Conservation (phyloP, 30 jellyfish, hydroid and myxozoan species). For the Haliclystus octoradiatus region DNA sequence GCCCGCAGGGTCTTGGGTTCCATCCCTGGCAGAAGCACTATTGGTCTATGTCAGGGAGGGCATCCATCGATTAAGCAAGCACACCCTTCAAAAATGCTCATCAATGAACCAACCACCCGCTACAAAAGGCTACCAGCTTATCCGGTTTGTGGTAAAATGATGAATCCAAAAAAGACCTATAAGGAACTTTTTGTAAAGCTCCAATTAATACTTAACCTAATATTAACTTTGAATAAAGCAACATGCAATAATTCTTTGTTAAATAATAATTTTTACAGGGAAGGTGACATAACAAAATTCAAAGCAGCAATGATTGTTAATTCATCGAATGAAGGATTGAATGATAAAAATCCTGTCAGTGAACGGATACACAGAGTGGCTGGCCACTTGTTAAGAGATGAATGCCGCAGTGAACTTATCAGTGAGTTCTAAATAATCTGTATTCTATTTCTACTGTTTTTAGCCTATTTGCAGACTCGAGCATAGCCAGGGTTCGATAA, state of each 20-base stretch:
- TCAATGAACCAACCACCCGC: no score
- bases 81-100: no score
- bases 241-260: neutral
- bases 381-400: constrained; percentile 83
- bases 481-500: no score
- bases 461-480: no score
- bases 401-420: constrained; percentile 47
- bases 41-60: no score
- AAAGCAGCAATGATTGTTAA: constrained; percentile 64
- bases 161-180: no score
- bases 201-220: neutral
- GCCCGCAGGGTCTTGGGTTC: no score
- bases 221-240: neutral
- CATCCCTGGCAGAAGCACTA: no score
- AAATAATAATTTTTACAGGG: constrained; percentile 38
- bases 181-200: constrained; percentile 5
- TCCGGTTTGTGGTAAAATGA: no score
- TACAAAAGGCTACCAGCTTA: neutral
- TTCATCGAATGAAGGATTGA: constrained; percentile 83
- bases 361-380: constrained; percentile 85
- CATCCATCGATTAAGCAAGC: no score
- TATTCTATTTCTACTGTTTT: neutral
- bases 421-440: constrained; percentile 20
- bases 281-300: constrained; percentile 82
- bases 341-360: constrained; percentile 87